Percentiles rank a stretch among this genome's conserved stretches.
These are phyloP conservation scores for Phrynocephalus guinanensis DNA, from an alignment of 2,797 vertebrate species.

Conservation along the genomic window DNA sequence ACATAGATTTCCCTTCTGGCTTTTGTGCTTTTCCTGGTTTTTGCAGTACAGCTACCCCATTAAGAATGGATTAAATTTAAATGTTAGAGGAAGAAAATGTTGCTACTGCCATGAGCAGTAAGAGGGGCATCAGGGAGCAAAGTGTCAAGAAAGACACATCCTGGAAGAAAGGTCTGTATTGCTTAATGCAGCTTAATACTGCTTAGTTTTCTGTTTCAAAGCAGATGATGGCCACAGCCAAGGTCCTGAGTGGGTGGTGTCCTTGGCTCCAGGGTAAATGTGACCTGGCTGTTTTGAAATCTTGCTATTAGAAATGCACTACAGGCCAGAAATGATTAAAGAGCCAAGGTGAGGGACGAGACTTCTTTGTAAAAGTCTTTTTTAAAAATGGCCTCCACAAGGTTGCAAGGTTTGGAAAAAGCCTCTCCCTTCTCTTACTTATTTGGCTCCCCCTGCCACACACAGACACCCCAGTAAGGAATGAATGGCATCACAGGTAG, in stretches of 20 bases:
- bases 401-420: background rate
- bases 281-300: background rate
- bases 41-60: background rate
- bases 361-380: background rate
- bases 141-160: conserved; percentile 37
- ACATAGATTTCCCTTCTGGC: background rate
- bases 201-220: fast-evolving
- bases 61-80: too few species aligned
- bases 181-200: background rate
- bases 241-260: background rate
- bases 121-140: conserved; percentile 31
- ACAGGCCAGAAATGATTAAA: fast-evolving
- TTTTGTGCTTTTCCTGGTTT: background rate
- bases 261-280: background rate
- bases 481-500: conserved; percentile 21
- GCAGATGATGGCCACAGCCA: background rate
- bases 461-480: background rate
- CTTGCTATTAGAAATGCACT: fast-evolving
- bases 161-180: fast-evolving
- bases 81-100: background rate
- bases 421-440: background rate
- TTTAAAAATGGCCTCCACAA: background rate
- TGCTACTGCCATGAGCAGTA: background rate
- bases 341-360: background rate
- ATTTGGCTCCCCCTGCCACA: background rate